Base-by-base conservation (phyloP, 1,140 invertebrate species). In the Microplitis demolitor region DNA sequence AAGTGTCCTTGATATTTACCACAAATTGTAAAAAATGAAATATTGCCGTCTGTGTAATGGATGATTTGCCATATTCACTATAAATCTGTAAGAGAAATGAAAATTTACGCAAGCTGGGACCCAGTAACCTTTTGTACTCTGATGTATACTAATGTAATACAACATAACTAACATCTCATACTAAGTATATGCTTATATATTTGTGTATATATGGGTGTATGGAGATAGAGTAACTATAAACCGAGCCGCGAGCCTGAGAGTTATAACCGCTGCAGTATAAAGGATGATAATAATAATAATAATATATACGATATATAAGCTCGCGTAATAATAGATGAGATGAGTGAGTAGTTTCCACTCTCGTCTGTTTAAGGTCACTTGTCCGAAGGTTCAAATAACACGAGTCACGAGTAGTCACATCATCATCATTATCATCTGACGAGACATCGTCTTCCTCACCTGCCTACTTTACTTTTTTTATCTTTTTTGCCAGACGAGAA, bases 121-220 rank as follows among this genome's bases (percentile, higher is more conserved):
- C 84, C 74, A 83, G 82, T 84, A 83, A 84, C 84, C 84, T 84
- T 85, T 84, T 80, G 74, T 78, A 75, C 78, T 77, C 78, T 66
- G 77, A 82, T 81, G 77, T 76, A 75, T 45, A 66, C 63, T 54
- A 11, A 11, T 45, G 39, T 45, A 45, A 45, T 45, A 45, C 11
- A 45, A 45, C 11, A 11, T 45, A 45, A 45, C 11, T 54, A 62
- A 31, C 13, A 53, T 5, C 13, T 16, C 24, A 5, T 13, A 6
- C 34, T 5, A 56, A 45, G 39, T 45, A 11, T 45, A 45, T 45
- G 39, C 8, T 45, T 45, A 45, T 45, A 11, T 45, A 9, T 45
- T 45, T 45, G 11, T 45, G 39, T 9, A 45, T 45, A 45, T 45
- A 11, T 45, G 11, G 11, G 5, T 45, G 5, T 11, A 45, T 11